phyloP scores from a whole-genome alignment of 2,888 invertebrate genomes.

The Philopedon plagiatum region DNA sequence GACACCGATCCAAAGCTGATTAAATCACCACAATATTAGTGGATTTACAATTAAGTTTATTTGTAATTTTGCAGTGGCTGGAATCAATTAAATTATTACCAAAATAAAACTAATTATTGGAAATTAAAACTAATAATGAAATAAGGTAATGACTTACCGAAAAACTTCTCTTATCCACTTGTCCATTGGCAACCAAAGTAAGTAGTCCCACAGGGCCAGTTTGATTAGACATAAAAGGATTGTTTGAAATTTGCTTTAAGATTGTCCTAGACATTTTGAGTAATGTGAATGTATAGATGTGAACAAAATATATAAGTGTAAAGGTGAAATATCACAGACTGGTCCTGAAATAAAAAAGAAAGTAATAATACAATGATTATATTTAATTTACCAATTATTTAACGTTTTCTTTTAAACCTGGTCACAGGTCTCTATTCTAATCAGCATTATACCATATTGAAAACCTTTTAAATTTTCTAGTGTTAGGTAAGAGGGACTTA shows the following conservation, averaged over 20 bases:
- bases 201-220: conserved; percentile 35
- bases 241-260: conserved; percentile 42
- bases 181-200: conserved; percentile 30
- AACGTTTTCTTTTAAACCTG: too few species aligned
- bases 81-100: too few species aligned
- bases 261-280: conserved; percentile 47
- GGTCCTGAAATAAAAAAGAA: conserved; percentile 33
- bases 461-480: too few species aligned
- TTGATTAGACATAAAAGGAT: conserved; percentile 23
- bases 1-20: too few species aligned
- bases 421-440: too few species aligned
- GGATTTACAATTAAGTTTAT: too few species aligned
- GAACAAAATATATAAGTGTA: conserved; percentile 16
- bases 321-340: conserved; percentile 33
- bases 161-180: conserved; percentile 36
- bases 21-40: too few species aligned
- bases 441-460: too few species aligned
- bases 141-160: conserved; percentile 43
- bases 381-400: too few species aligned
- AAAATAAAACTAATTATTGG: not conserved
- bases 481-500: too few species aligned
- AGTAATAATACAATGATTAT: too few species aligned
- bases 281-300: conserved; percentile 2
- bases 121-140: not conserved
- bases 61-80: too few species aligned